These are phyloP conservation scores for Bolinopsis microptera DNA, from an alignment of 37 sponge, comb jelly and placozoan species.

Conservation along the genomic window DNA sequence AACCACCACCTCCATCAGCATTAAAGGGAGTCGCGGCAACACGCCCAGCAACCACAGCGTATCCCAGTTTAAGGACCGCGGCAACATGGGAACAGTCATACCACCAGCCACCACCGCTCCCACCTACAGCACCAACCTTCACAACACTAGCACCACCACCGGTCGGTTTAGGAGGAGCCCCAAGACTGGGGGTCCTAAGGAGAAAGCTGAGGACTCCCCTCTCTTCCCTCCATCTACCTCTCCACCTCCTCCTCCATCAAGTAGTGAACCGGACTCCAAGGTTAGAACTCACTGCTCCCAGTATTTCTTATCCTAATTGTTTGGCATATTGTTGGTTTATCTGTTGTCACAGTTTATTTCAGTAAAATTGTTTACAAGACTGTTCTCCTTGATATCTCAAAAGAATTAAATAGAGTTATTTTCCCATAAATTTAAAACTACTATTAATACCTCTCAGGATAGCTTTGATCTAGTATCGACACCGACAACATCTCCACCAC, in stretches of 20 bases:
- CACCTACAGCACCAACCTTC: not conserved
- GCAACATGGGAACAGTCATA: not conserved
- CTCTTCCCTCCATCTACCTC: constrained; percentile 34
- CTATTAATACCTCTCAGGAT: not conserved
- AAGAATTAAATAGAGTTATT: too few species aligned
- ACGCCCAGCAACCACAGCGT: constrained; percentile 4
- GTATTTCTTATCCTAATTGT: too few species aligned
- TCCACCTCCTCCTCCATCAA: constrained; percentile 26
- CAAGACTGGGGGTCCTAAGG: not conserved
- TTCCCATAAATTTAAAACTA: not conserved
- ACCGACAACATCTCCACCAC: not conserved
- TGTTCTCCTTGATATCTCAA: too few species aligned
- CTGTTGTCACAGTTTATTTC: too few species aligned
- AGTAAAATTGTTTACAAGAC: too few species aligned
- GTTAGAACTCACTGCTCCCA: not conserved
- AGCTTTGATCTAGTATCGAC: constrained; percentile 10
- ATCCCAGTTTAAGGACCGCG: not conserved
- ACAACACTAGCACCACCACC: constrained; percentile 13
- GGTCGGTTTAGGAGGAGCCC: not conserved
- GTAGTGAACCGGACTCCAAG: not conserved
- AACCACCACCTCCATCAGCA: not conserved
- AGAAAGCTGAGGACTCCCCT: not conserved
- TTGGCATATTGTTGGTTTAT: too few species aligned
- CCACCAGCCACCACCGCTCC: not conserved
- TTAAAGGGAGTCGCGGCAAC: not conserved